Percentiles rank a stretch among this genome's conserved stretches.
Conservation (phyloP, 1,140 invertebrate species). For the Probaryconus sp. region DNA sequence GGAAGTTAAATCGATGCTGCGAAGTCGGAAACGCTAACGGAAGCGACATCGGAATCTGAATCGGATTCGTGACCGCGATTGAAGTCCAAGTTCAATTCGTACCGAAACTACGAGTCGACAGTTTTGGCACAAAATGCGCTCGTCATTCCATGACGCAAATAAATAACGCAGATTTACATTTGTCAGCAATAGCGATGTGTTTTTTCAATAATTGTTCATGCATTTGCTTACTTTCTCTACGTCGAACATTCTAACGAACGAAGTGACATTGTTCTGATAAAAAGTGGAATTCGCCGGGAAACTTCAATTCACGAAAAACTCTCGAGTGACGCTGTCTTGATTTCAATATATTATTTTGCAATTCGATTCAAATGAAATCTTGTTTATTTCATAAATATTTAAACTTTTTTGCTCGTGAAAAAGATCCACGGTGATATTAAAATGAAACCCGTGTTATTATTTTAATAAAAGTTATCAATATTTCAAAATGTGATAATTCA, state of each 20-base stretch:
- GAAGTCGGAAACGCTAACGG: constrained; percentile 55
- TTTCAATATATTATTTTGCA: no score
- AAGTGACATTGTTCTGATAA: no score
- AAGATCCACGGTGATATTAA: no score
- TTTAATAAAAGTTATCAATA: no score
- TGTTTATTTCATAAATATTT: no score
- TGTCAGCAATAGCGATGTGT: constrained; percentile 20
- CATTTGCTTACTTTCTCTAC: constrained; percentile 1
- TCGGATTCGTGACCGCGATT: constrained; percentile 58
- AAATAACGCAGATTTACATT: constrained; percentile 47
- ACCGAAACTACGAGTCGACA: constrained; percentile 41
- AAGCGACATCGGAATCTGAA: constrained; percentile 57
- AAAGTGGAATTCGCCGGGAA: neutral
- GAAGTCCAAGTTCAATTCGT: constrained; percentile 56
- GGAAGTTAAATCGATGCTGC: constrained; percentile 60
- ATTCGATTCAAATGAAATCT: no score
- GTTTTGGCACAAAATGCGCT: constrained; percentile 41
- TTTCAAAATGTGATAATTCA: no score
- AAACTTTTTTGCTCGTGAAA: no score
- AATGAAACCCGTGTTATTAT: no score
- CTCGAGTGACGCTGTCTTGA: no score
- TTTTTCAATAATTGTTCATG: constrained; percentile 24
- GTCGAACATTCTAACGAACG: no score
- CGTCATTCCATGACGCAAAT: constrained; percentile 48
- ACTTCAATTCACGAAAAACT: no score